Conservation (phyloP, 2,797 vertebrate species). For the Rhadinocentrus ornatus region DNA sequence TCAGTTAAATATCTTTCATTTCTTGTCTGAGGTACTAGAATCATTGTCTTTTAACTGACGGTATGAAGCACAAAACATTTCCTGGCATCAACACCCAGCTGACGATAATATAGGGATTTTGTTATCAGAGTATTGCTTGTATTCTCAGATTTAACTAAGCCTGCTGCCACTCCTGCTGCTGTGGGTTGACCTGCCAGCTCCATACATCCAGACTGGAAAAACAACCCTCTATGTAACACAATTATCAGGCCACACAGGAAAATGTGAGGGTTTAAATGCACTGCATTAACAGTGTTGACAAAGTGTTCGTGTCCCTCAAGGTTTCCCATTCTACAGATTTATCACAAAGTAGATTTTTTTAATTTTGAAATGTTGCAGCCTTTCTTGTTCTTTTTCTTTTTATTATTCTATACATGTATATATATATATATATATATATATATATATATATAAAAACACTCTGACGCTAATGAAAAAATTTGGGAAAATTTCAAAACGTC, state of each 20-base stretch:
- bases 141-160: constrained; percentile 51
- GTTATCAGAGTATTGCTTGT: constrained; percentile 34
- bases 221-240: constrained; percentile 32
- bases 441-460: neutral
- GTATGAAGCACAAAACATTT: constrained; percentile 29
- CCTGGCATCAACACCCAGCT: constrained; percentile 21
- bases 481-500: no score
- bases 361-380: neutral
- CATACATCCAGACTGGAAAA: constrained; percentile 32
- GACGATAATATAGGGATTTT: constrained; percentile 35
- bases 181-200: constrained; percentile 30
- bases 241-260: neutral
- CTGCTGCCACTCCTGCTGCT: constrained; percentile 46
- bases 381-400: neutral
- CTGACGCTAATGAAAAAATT: neutral
- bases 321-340: neutral
- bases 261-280: neutral
- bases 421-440: no score
- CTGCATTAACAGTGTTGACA: neutral
- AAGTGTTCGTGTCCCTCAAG: neutral
- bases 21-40: constrained; percentile 16
- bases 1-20: neutral
- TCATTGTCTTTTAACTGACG: constrained; percentile 33
- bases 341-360: neutral
- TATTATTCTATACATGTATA: neutral